phyloP scores from a whole-genome alignment of 2,797 vertebrate species.

The Channallabes apus region DNA sequence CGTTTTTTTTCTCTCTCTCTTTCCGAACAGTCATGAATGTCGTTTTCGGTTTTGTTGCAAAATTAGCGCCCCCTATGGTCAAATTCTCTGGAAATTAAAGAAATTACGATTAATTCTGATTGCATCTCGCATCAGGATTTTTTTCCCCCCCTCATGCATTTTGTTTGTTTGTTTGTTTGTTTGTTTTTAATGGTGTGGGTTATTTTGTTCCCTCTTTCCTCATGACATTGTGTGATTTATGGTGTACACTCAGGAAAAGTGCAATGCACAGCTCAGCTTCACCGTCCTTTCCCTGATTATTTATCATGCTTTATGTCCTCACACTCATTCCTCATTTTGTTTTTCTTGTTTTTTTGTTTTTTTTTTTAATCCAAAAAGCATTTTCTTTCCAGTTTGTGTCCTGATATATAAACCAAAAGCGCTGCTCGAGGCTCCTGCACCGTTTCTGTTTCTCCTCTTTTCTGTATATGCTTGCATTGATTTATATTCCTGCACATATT shows the following conservation, averaged over 20 bases:
- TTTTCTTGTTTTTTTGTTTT: not conserved
- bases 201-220: not conserved
- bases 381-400: not conserved
- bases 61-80: constrained; percentile 77
- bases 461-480: constrained; percentile 7
- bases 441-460: not conserved
- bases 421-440: not conserved
- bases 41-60: constrained; percentile 60
- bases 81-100: constrained; percentile 65
- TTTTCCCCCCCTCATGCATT: constrained; percentile 24
- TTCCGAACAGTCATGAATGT: constrained; percentile 54
- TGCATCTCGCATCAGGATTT: constrained; percentile 57
- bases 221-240: not conserved
- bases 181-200: too few relatives aligned
- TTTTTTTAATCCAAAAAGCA: not conserved
- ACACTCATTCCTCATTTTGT: not conserved
- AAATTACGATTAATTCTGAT: constrained; percentile 60
- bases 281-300: not conserved
- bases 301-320: not conserved
- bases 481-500: constrained; percentile 25
- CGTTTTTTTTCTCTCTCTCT: constrained; percentile 13
- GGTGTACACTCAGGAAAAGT: not conserved
- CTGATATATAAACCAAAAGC: too few relatives aligned
- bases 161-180: constrained; percentile 24
- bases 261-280: not conserved